Base-by-base conservation (phyloP, 2,113 vertebrate species). In the Crypturellus undulatus region DNA sequence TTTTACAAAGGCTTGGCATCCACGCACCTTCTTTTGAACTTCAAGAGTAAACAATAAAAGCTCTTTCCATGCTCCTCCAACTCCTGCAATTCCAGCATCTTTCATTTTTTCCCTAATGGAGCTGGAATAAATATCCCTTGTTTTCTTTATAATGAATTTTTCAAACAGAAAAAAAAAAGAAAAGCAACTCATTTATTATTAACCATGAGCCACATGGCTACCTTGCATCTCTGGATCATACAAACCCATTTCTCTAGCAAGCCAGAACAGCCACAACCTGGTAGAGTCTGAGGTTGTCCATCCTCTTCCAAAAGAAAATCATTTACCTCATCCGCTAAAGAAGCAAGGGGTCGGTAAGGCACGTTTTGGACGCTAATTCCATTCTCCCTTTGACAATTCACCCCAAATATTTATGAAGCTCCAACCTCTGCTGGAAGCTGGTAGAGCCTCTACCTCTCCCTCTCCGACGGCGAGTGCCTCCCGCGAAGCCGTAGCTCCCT, bases 1-100 rank as follows among this genome's bases (percentile, higher is more conserved):
- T 80, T 95, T 86, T 84, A 90, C 62, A 91, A 89, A 92, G 65
- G 63, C 34, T 92, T 90, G 69, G 67, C 75, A 69, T 70, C 70
- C 26, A 73, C 38, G 19, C 79, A 47, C 8, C 42, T 81, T 83
- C 92, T 95, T 96, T 97, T 90, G 91, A 97, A 95, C 80, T 96
- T 85, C 90, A 92, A 73, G 78, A 87, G 64, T 79, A 95, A 93
- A 91, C 62, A 92, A 73, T 81, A 95, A 87, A 96, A 96, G 67
- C 20, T 83, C 28, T 54, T 90, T 82, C 59, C 1, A 0, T 63
- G 51, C 71, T 21, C 11, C 28, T 28, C 3, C 0, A 9, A 18
- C 16, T 26, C 19, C 28, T 2, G 38, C 54, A 38, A 13, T 18
- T 52, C 71, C 86, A 92, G 81, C 54, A 26, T 52, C 51, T 89